Percentiles rank a stretch among this genome's conserved stretches.
Conservation (phyloP, 2,888 invertebrate species). For the Folsomia manolachei region DNA sequence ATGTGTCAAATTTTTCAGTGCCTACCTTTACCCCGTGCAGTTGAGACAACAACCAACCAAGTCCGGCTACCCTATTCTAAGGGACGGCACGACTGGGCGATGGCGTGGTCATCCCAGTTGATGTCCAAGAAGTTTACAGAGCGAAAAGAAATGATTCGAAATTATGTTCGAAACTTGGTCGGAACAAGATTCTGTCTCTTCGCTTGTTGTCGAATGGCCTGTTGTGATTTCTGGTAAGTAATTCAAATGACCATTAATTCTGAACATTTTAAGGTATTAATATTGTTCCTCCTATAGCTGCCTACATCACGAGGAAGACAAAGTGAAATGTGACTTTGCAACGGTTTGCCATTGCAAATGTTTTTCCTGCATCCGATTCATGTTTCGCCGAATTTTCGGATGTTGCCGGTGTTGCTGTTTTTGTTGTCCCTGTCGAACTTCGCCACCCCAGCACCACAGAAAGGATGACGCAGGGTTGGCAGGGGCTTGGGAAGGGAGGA, state of each 20-base stretch:
- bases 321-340: neutral
- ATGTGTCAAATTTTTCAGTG: constrained; percentile 15
- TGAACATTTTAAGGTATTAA: constrained; percentile 6
- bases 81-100: constrained; percentile 20
- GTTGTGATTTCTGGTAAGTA: constrained; percentile 20
- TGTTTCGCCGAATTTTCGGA: neutral
- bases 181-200: constrained; percentile 14
- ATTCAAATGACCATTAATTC: neutral
- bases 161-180: constrained; percentile 18
- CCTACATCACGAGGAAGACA: neutral
- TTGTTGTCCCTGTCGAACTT: neutral
- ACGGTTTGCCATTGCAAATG: constrained; percentile 22
- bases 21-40: constrained; percentile 30
- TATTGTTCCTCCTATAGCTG: neutral
- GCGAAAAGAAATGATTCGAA: constrained; percentile 17
- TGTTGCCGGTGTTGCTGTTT: neutral
- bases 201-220: constrained; percentile 24
- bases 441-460: too few species aligned
- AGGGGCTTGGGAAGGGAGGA: too few species aligned
- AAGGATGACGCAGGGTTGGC: too few species aligned
- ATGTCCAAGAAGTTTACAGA: constrained; percentile 15
- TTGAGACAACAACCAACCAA: constrained; percentile 19
- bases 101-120: constrained; percentile 16
- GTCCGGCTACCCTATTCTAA: constrained; percentile 26
- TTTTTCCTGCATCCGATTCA: constrained; percentile 20